Percentiles rank a stretch among this genome's conserved stretches.
Conservation (phyloP, 2,113 vertebrate species). For the Poeciliopsis prolifica region DNA sequence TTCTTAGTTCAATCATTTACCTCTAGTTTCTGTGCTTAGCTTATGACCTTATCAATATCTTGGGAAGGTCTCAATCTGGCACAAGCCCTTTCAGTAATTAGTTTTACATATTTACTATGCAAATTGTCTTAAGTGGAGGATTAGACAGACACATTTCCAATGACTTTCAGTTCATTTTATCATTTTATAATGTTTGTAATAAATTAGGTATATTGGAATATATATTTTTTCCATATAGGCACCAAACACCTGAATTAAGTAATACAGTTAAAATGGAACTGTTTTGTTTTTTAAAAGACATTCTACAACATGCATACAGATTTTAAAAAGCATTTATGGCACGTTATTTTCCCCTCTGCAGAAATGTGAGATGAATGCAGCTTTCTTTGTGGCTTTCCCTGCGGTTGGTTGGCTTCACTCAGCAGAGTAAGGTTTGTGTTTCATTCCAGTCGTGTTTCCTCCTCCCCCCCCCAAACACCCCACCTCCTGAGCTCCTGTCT, state of each 20-base stretch:
- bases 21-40: conserved; percentile 2
- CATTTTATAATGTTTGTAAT: conserved; percentile 39
- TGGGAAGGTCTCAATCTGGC: conserved; percentile 28
- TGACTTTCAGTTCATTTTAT: conserved; percentile 37
- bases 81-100: conserved; percentile 6
- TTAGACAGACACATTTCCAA: conserved; percentile 32
- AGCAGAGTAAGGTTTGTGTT: conserved; percentile 54
- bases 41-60: not conserved
- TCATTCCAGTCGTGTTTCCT: conserved; percentile 68
- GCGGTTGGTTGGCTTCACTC: conserved; percentile 56
- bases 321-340: conserved; percentile 20
- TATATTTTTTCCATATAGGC: not conserved
- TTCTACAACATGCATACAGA: conserved; percentile 9
- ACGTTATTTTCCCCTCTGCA: conserved; percentile 33
- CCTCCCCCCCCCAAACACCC: conserved; percentile 8
- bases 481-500: conserved; percentile 65
- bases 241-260: conserved; percentile 6
- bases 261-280: conserved; percentile 1
- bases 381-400: conserved; percentile 35
- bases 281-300: not conserved
- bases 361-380: conserved; percentile 34
- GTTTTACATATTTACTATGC: conserved; percentile 46
- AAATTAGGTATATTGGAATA: conserved; percentile 9
- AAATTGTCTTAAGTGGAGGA: conserved; percentile 37
- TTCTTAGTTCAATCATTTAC: not conserved